Base-by-base conservation (phyloP, 35 echinoderm and acorn worm genomes). In the Anneissia japonica region DNA sequence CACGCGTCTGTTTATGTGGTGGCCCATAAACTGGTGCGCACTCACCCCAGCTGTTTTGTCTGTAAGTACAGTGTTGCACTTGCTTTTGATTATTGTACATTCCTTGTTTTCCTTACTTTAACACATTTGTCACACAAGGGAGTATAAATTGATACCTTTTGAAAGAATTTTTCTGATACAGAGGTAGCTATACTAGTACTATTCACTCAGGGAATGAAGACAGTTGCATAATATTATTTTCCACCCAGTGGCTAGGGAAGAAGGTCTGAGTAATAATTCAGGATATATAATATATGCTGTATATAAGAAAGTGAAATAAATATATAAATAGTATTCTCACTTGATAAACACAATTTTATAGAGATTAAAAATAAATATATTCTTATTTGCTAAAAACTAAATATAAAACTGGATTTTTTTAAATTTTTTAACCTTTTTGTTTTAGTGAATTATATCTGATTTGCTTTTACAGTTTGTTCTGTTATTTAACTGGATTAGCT, bases 11-110 rank as follows among this genome's bases (percentile, higher is more conserved):
- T 97, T 97, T 82, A 87, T 80, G 41, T 97, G 94, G 94, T 97
- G 94, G 94, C 75, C 85, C 29, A 80, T 97, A 31, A 97, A 97
- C 85, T 97, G 94, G 94, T 92, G 89, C 83, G 85, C 84, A 74
- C 84, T 97, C 31, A 97, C 94, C 31, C 94, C 94, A 17, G 91
- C 88, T 88, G 81, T 97, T 12, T 91, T 97, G 30, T 87, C 94
- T 33, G 94, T 97, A 87, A 93, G 94, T 90, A 30, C 45, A 19
- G 34, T 84, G 31, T 16, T 23, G 64, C 13, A 21, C 35, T 16
- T 64, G 51, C n/a, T n/a, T n/a, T 14, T 13, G 51, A 64, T 14
- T 64, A 64, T 64, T 64, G 51, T 13, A 64, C 51, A 64, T 64
- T 13, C 51, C n/a, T n/a, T n/a, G n/a, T n/a, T n/a, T n/a, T n/a